A percentile compares a stretch with the other conserved stretches of the same genome.
phyloP scores from a whole-genome alignment of 2,888 invertebrate species.

The Tanaodytes sp. region DNA sequence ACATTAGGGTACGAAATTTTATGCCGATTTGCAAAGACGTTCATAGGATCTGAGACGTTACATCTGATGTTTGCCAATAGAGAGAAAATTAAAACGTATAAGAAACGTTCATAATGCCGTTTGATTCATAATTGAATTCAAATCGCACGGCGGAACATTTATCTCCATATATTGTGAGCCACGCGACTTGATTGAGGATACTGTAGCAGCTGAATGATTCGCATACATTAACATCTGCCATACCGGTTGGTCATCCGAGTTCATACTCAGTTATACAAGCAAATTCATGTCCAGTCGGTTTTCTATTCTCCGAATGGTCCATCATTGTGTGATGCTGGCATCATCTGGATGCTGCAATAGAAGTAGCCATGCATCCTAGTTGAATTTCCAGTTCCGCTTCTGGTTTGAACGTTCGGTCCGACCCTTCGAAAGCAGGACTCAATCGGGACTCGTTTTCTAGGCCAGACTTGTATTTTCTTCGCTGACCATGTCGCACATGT shows the following conservation, averaged over 20 bases:
- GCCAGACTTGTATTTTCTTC: constrained; percentile 52
- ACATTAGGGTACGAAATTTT: too few species aligned
- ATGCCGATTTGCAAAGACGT: too few species aligned
- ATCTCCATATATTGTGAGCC: constrained; percentile 41
- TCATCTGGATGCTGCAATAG: constrained; percentile 67
- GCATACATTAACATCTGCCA: constrained; percentile 68
- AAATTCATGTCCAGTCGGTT: constrained; percentile 62
- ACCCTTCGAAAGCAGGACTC: constrained; percentile 45
- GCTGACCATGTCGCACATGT: constrained; percentile 44
- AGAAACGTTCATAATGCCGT: too few species aligned
- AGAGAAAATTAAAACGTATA: too few species aligned
- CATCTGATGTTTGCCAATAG: too few species aligned
- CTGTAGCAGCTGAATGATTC: constrained; percentile 67
- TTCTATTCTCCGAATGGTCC: constrained; percentile 67
- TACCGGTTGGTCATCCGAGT: constrained; percentile 69
- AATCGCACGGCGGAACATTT: constrained; percentile 33
- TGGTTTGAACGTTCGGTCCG: constrained; percentile 49
- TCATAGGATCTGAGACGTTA: too few species aligned
- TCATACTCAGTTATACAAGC: constrained; percentile 64
- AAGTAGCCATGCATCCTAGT: constrained; percentile 55
- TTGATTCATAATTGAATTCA: constrained; percentile 13
- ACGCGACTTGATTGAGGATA: constrained; percentile 44
- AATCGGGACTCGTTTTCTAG: constrained; percentile 63
- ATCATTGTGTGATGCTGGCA: constrained; percentile 61
- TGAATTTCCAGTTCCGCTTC: constrained; percentile 64